These are phyloP conservation scores for Oxyruncus cristatus DNA, from an alignment of 2,113 vertebrate species.

Conservation along the genomic window DNA sequence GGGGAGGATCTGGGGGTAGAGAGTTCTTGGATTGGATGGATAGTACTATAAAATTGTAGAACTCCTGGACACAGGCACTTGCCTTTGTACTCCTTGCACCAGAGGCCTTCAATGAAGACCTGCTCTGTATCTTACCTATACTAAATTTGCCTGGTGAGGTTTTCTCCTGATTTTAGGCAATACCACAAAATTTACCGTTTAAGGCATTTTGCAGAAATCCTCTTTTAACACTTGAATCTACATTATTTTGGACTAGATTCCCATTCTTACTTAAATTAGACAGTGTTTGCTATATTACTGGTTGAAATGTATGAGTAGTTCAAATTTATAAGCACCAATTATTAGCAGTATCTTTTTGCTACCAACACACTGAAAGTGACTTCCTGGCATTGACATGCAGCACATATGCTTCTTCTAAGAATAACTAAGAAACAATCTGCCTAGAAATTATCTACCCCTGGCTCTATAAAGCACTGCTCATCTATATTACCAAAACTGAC, in stretches of 20 bases:
- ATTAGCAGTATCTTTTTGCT: slow-evolving; percentile 18
- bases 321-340: not conserved
- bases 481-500: slow-evolving; percentile 33
- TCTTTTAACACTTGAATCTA: not conserved
- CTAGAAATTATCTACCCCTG: slow-evolving; percentile 55
- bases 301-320: not conserved
- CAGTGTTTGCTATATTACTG: not conserved
- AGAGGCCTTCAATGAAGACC: too few species aligned
- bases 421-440: slow-evolving; percentile 70
- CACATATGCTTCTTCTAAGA: slow-evolving; percentile 71
- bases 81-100: too few species aligned
- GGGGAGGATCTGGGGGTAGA: too few species aligned
- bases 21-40: too few species aligned
- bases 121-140: too few species aligned
- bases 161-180: too few species aligned
- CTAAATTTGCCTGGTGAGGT: too few species aligned
- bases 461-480: slow-evolving; percentile 32
- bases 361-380: slow-evolving; percentile 39
- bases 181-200: not conserved
- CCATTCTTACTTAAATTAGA: not conserved
- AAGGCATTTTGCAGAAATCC: not conserved
- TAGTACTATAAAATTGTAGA: too few species aligned
- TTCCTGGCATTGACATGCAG: slow-evolving; percentile 53
- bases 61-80: too few species aligned
- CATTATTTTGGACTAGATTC: not conserved